phyloP scores from a whole-genome alignment of 1,140 invertebrate species.

The Heliconius nattereri region DNA sequence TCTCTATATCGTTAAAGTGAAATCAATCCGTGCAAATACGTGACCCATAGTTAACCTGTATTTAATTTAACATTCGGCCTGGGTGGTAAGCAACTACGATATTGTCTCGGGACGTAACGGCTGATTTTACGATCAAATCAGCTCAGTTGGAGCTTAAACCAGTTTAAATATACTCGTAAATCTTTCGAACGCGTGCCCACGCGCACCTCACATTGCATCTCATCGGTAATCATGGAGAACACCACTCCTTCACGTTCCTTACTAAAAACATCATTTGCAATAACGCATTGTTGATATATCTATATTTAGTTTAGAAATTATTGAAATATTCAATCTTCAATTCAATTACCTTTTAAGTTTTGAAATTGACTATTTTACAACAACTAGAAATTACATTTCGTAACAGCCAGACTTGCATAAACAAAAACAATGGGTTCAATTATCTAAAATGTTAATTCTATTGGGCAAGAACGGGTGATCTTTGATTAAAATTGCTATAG shows the following conservation, averaged over 20 bases:
- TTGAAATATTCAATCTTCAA: not conserved
- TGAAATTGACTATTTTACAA: not conserved
- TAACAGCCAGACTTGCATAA: constrained; percentile 38
- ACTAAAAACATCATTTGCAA: constrained; percentile 4
- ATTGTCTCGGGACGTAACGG: constrained; percentile 67
- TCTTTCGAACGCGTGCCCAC: constrained; percentile 67
- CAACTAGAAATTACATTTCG: constrained; percentile 17
- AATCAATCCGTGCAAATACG: constrained; percentile 40
- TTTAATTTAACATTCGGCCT: constrained; percentile 58
- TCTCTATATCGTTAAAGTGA: constrained; percentile 26
- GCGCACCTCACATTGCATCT: constrained; percentile 57
- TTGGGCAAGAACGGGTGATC: constrained; percentile 57
- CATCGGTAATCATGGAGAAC: constrained; percentile 39
- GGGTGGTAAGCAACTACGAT: constrained; percentile 65
- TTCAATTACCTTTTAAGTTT: not conserved
- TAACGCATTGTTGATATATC: not conserved
- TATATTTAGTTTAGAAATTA: not conserved
- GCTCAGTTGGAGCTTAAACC: constrained; percentile 71
- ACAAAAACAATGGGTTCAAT: constrained; percentile 62
- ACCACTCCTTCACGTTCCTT: constrained; percentile 1
- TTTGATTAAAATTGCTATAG: constrained; percentile 67
- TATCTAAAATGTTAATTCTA: constrained; percentile 62
- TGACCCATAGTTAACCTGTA: constrained; percentile 63
- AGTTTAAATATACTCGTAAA: constrained; percentile 77
- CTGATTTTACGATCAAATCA: constrained; percentile 75